Conservation (phyloP, 2,113 vertebrate genomes). For the Zosterops japonicus region DNA sequence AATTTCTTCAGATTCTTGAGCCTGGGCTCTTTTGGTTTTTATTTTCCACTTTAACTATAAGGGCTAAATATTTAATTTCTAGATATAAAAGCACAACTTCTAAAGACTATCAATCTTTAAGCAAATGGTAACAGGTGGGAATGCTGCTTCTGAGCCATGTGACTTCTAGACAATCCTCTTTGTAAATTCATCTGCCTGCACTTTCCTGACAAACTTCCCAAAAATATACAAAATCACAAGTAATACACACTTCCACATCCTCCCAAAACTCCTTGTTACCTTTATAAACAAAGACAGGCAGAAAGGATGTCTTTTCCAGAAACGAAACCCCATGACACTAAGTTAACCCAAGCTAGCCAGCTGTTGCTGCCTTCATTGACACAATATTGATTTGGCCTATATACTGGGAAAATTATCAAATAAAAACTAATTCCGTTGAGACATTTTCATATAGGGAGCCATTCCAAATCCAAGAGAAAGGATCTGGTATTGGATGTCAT, state of each 20-base stretch:
- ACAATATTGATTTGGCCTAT: neutral
- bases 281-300: neutral
- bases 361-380: neutral
- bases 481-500: neutral
- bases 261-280: neutral
- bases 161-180: neutral
- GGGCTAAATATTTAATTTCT: neutral
- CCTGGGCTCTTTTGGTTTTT: neutral
- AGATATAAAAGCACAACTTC: neutral
- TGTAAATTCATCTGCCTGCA: neutral
- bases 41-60: neutral
- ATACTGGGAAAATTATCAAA: neutral
- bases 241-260: neutral
- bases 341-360: neutral
- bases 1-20: neutral
- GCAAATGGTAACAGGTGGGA: neutral
- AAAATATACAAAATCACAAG: neutral
- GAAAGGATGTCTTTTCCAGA: neutral
- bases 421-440: neutral
- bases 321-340: neutral
- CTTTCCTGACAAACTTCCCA: neutral
- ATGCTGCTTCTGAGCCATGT: neutral
- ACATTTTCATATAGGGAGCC: neutral
- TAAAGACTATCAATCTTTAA: neutral
- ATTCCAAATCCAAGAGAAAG: neutral